Conservation (phyloP, 2,797 vertebrate species). For the Karalla daura region DNA sequence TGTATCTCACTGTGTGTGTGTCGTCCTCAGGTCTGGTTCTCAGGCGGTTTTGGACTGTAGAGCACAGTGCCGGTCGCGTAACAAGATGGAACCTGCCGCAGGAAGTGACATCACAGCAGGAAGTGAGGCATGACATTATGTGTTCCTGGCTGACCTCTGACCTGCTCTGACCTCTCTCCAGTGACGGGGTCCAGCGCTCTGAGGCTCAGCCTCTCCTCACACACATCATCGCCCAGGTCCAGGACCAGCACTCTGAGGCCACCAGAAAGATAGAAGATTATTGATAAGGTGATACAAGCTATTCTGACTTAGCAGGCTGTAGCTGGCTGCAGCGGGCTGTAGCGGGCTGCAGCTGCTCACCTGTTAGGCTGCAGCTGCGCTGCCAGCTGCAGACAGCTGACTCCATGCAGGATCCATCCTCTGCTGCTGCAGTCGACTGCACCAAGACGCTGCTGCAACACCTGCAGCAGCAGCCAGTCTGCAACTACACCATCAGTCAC, state of each 20-base stretch:
- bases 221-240: conserved; percentile 84
- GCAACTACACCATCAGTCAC: conserved; percentile 83
- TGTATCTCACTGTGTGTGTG: conserved; percentile 62
- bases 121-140: not conserved
- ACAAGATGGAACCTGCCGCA: conserved; percentile 86
- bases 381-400: conserved; percentile 74
- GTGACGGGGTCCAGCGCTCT: conserved; percentile 87
- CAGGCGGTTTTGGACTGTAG: conserved; percentile 84
- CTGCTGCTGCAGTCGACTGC: conserved; percentile 81
- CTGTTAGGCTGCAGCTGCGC: conserved; percentile 86
- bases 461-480: conserved; percentile 83
- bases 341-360: too few relatives aligned
- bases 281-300: too few relatives aligned
- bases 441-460: conserved; percentile 82
- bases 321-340: too few relatives aligned
- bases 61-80: conserved; percentile 83
- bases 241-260: conserved; percentile 89
- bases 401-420: conserved; percentile 92
- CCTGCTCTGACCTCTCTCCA: conserved; percentile 88
- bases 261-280: too few relatives aligned
- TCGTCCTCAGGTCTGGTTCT: conserved; percentile 82
- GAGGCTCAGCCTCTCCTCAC: conserved; percentile 86
- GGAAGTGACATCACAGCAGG: conserved; percentile 6
- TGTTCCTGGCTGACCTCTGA: too few relatives aligned
- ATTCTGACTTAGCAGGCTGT: too few relatives aligned